These are phyloP conservation scores for Triplophysa tibetana DNA, from an alignment of 2,113 vertebrate species.

Conservation along the genomic window DNA sequence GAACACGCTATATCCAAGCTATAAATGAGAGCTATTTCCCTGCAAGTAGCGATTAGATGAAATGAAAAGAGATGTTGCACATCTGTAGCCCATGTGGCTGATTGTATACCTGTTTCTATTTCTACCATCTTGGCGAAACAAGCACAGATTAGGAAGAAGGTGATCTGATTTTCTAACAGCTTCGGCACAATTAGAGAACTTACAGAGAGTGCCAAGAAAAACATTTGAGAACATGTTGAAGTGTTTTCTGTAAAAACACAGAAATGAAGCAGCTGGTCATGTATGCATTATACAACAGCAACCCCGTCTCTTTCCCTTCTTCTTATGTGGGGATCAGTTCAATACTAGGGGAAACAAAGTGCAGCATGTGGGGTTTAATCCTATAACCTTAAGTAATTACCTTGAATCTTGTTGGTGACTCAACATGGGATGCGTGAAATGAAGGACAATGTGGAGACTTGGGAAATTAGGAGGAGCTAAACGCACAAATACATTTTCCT, in stretches of 20 bases:
- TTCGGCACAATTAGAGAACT: conserved; percentile 6
- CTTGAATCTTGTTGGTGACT: conserved; percentile 14
- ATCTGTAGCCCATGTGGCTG: conserved; percentile 14
- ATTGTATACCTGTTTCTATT: conserved; percentile 15
- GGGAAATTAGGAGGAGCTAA: conserved; percentile 40
- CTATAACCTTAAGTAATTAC: conserved; percentile 18
- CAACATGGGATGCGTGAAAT: neutral
- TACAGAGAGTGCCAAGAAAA: neutral
- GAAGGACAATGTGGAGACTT: conserved; percentile 55
- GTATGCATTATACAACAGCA: neutral
- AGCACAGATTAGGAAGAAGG: conserved; percentile 12
- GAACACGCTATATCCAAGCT: neutral
- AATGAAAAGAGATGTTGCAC: neutral
- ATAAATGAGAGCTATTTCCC: neutral
- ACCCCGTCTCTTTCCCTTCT: neutral
- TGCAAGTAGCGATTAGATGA: neutral
- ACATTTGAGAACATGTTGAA: neutral
- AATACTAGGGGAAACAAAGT: conserved; percentile 27
- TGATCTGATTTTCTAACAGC: conserved; percentile 19
- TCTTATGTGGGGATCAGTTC: conserved; percentile 18
- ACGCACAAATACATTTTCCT: neutral
- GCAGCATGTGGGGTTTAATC: conserved; percentile 10
- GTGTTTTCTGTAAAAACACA: neutral
- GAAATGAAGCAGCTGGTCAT: neutral
- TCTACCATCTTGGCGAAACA: neutral